Percentiles rank a stretch among this genome's conserved stretches.
Evolutionary conservation across 2,888 invertebrate genomes (phyloP).

Genomic region (Troides aeacus): DNA sequence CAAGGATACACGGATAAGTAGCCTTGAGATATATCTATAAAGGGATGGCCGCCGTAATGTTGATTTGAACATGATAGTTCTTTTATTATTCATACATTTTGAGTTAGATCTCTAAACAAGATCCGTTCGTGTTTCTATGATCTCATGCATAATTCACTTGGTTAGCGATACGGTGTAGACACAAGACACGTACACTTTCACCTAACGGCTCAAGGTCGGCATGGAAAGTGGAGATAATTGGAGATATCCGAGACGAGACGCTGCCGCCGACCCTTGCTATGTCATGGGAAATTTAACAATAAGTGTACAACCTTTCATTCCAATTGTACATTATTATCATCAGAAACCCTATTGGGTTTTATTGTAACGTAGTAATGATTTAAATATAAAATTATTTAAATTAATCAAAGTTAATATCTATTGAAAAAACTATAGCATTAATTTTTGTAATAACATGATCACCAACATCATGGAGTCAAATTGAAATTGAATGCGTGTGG

Average conservation of each 20-base stretch:
- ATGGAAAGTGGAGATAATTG: slow-evolving; percentile 26
- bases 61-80: neutral
- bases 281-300: slow-evolving; percentile 3
- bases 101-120: neutral
- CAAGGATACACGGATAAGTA: too few relatives aligned
- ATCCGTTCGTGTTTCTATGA: neutral
- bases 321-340: too few relatives aligned
- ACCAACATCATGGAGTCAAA: too few relatives aligned
- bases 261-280: neutral
- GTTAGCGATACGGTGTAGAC: slow-evolving; percentile 3
- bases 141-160: neutral
- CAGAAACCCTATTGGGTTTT: too few relatives aligned
- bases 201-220: slow-evolving; percentile 19
- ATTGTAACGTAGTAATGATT: too few relatives aligned
- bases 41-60: too few relatives aligned
- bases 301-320: neutral
- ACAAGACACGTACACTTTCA: slow-evolving; percentile 18
- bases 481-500: too few relatives aligned
- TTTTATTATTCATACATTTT: neutral
- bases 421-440: too few relatives aligned
- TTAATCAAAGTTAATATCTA: too few relatives aligned
- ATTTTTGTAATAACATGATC: too few relatives aligned
- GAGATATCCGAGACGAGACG: slow-evolving; percentile 16
- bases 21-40: too few relatives aligned
- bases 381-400: too few relatives aligned